A percentile compares a stretch with the other conserved stretches of the same genome.
These are phyloP conservation scores for Coregonus clupeaformis DNA, from an alignment of 2,113 vertebrate species.

Conservation along the genomic window DNA sequence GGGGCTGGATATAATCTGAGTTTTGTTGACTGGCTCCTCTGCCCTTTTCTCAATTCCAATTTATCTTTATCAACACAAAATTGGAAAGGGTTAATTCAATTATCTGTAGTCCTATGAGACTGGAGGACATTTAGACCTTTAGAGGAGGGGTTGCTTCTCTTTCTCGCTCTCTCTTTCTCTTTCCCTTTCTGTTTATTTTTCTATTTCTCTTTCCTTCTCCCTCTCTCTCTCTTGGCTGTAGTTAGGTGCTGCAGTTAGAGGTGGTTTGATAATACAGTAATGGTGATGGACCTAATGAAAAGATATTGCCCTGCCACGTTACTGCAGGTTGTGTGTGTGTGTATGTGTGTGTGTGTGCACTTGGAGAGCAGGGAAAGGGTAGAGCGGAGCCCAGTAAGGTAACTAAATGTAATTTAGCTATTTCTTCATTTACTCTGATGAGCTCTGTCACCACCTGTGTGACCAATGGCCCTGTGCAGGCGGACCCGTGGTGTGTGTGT, in stretches of 20 bases:
- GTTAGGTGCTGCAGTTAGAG: slow-evolving; percentile 7
- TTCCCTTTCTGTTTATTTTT: slow-evolving; percentile 26
- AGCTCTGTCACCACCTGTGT: slow-evolving; percentile 36
- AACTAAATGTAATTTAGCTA: slow-evolving; percentile 37
- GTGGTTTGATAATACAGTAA: background rate
- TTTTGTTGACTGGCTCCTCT: slow-evolving; percentile 7
- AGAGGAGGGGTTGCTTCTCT: background rate
- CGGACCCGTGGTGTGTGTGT: background rate
- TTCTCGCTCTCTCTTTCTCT: background rate
- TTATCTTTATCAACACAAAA: slow-evolving; percentile 65
- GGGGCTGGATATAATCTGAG: background rate
- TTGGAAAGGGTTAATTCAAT: slow-evolving; percentile 67
- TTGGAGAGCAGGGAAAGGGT: background rate
- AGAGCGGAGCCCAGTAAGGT: background rate
- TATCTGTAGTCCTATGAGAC: slow-evolving; percentile 52
- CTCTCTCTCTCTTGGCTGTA: slow-evolving; percentile 3
- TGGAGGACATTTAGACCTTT: slow-evolving; percentile 38
- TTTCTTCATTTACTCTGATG: slow-evolving; percentile 40
- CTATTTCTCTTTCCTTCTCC: slow-evolving; percentile 14
- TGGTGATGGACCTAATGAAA: slow-evolving; percentile 18
- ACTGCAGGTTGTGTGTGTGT: no score
- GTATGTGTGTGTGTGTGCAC: no score
- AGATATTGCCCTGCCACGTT: background rate
- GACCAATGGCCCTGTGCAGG: slow-evolving; percentile 18
- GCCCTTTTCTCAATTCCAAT: slow-evolving; percentile 50